Conservation (phyloP, 2,797 vertebrate genomes). For the Kryptolebias ocellatus region DNA sequence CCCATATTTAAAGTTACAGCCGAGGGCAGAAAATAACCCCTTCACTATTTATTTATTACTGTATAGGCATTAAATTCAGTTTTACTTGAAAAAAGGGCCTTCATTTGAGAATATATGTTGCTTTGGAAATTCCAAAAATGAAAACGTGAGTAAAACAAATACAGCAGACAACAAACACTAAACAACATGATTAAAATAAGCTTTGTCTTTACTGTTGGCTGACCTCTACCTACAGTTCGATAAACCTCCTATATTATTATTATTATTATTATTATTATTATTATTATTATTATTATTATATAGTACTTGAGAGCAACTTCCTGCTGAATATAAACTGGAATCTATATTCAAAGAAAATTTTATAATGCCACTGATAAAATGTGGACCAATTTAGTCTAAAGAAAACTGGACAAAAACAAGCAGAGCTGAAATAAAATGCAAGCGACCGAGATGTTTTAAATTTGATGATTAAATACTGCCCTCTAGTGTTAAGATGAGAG, state of each 20-base stretch:
- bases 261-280: too few species aligned
- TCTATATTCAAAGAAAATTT: too few species aligned
- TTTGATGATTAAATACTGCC: not conserved
- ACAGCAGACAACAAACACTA: not conserved
- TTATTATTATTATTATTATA: too few species aligned
- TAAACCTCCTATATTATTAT: not conserved
- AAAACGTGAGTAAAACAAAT: not conserved
- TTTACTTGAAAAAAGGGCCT: not conserved
- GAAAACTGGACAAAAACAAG: too few species aligned
- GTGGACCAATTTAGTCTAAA: not conserved
- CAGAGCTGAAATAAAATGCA: too few species aligned
- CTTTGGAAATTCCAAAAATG: not conserved
- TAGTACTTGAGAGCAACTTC: not conserved
- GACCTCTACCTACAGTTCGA: not conserved
- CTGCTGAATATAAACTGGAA: not conserved
- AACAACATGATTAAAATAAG: not conserved
- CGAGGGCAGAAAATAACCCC: not conserved
- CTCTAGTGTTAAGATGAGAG: not conserved
- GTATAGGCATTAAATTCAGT: too few species aligned
- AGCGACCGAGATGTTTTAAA: not conserved
- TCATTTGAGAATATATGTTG: too few species aligned
- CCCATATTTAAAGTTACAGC: not conserved
- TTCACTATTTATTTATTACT: too few species aligned
- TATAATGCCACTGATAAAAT: not conserved
- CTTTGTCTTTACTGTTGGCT: not conserved